These are phyloP conservation scores for Vespertilio murinus DNA, from an alignment of 2,797 vertebrate genomes.

Conservation along the genomic window DNA sequence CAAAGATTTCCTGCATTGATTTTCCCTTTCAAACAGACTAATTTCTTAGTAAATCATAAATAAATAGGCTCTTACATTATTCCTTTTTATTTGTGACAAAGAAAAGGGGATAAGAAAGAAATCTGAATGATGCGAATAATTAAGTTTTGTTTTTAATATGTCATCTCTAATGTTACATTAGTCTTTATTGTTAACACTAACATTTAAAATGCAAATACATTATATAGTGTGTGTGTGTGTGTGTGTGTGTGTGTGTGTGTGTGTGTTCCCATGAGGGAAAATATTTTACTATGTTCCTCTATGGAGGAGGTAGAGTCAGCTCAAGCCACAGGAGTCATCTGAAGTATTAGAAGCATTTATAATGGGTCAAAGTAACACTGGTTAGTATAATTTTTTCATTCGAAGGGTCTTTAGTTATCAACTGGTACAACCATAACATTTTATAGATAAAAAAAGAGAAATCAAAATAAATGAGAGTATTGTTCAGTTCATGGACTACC, in stretches of 20 bases:
- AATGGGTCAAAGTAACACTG: not conserved
- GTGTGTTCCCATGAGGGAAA: not conserved
- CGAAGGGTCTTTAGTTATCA: not conserved
- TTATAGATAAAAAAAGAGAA: not conserved
- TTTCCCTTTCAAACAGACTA: constrained; percentile 59
- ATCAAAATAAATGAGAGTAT: not conserved
- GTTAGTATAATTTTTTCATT: not conserved
- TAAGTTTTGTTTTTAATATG: constrained; percentile 38
- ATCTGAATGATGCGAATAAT: constrained; percentile 29
- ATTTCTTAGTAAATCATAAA: constrained; percentile 48
- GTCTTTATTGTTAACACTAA: constrained; percentile 35
- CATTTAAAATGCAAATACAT: not conserved
- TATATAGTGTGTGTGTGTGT: not conserved
- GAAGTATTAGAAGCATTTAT: not conserved
- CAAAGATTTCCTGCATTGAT: constrained; percentile 40
- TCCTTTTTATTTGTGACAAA: constrained; percentile 40
- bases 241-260: not conserved
- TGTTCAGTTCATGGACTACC: not conserved
- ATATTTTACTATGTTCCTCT: not conserved
- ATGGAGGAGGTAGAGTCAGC: not conserved
- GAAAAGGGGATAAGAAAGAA: constrained; percentile 19
- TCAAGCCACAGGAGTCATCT: not conserved
- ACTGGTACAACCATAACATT: not conserved
- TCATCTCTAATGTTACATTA: not conserved
- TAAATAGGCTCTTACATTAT: constrained; percentile 8